Evolutionary conservation across 2,113 vertebrate genomes (phyloP).

Genomic region (Catagonus wagneri): DNA sequence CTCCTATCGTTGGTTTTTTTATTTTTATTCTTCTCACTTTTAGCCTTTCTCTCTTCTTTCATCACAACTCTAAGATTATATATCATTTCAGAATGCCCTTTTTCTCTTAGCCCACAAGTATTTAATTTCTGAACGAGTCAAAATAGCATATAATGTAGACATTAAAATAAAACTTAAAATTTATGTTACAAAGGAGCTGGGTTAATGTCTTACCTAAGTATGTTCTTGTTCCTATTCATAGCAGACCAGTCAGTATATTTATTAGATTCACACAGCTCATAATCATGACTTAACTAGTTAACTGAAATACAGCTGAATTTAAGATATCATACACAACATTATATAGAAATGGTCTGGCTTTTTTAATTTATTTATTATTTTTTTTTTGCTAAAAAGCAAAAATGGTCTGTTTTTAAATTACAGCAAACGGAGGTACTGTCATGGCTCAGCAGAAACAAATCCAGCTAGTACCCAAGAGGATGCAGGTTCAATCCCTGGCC

Average conservation of each 20-base stretch:
- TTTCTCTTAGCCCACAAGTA: not conserved
- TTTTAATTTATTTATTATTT: too few relatives aligned
- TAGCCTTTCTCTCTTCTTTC: not conserved
- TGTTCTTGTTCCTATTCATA: not conserved
- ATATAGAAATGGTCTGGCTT: not conserved
- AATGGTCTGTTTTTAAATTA: too few relatives aligned
- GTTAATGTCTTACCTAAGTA: not conserved
- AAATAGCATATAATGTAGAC: not conserved
- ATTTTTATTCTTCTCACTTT: slow-evolving; percentile 1
- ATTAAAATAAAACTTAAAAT: not conserved
- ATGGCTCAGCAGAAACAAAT: too few relatives aligned
- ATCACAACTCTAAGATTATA: not conserved
- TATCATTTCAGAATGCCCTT: not conserved
- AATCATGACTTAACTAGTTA: slow-evolving; percentile 10
- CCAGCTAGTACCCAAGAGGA: too few relatives aligned
- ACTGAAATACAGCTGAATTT: not conserved
- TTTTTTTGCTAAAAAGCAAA: too few relatives aligned
- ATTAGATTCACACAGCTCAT: not conserved
- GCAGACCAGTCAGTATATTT: not conserved
- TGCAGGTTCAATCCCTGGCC: too few relatives aligned
- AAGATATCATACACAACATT: not conserved
- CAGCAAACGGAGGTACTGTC: too few relatives aligned
- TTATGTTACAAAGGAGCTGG: slow-evolving; percentile 11
- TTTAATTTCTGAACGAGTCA: slow-evolving; percentile 55
- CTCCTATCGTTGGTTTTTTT: not conserved